Base-by-base conservation (phyloP, 2,113 vertebrate genomes). In the Chauna torquata region DNA sequence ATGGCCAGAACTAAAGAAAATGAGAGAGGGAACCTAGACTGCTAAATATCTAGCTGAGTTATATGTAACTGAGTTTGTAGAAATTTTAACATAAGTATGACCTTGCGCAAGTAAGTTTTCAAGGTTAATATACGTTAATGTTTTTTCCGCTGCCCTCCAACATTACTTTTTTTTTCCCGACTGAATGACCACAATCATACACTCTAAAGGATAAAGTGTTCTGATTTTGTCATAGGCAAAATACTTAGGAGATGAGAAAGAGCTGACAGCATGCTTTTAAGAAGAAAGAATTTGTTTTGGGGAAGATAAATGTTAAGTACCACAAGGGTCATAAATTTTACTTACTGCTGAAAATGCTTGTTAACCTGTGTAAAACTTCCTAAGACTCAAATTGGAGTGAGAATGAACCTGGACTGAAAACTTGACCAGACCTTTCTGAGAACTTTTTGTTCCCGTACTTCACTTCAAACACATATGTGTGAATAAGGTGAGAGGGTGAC, bases 281-380 rank as follows among this genome's bases (percentile, higher is more conserved):
- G 58, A 88, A 93, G 91, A 91, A 92, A 57, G 54, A 69, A 85
- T 94, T 93, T 92, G 10, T 90, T 88, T 45, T 70, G 55, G 34
- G 25, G 71, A 93, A 74, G 85, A 94, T 82, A 92, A 92, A 94
- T 52, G 9, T 66, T 69, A 79, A 86, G 82, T 49, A 90, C 64
- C 36, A 34, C 36, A 85, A 80, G 54, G 40, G 84, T 72, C 66
- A 92, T 95, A 94, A 96, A 92, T 97, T 94, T 88, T 88, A 40
- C 38, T 89, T 76, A 49, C 62, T n/a, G 80, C 71, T 80, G 85
- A 86, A 97, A 93, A 86, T 65, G 79, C 59, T 86, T 80, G 61
- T 88, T 68, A 81, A 92, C 44, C 81, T 66, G 22, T 64, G 45
- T 79, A 77, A 74, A 68, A 72, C 50, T 75, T 87, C 89, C 54